phyloP scores from a whole-genome alignment of 1,140 invertebrate species.

The Sitophilus oryzae region DNA sequence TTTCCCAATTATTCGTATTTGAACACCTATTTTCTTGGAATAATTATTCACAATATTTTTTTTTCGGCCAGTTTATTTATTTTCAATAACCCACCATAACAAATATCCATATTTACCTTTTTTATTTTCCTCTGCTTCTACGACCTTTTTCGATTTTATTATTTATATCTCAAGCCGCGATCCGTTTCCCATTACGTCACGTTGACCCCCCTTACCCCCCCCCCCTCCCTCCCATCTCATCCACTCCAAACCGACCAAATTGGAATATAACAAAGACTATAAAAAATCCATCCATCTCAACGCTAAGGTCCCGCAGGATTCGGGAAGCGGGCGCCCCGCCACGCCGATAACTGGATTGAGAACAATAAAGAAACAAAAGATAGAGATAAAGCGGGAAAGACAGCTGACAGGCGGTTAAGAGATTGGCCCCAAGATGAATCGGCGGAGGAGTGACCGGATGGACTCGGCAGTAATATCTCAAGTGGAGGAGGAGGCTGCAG shows the following conservation, averaged over 20 bases:
- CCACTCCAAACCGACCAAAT: constrained; percentile 18
- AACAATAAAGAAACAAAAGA: constrained; percentile 38
- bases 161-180: not conserved
- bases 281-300: constrained; percentile 44
- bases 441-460: constrained; percentile 23
- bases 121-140: not conserved
- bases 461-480: not conserved
- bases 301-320: constrained; percentile 32
- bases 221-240: no score
- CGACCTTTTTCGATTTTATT: not conserved
- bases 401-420: constrained; percentile 41
- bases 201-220: not conserved
- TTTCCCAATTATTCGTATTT: no score
- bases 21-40: no score
- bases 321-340: constrained; percentile 17
- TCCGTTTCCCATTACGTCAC: not conserved
- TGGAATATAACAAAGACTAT: constrained; percentile 31
- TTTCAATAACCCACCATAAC: not conserved
- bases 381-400: constrained; percentile 40
- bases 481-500: no score
- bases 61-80: no score
- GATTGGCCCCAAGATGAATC: constrained; percentile 37
- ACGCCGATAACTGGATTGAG: constrained; percentile 44
- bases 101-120: not conserved
- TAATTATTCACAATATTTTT: no score